Percentiles rank a stretch among this genome's conserved stretches.
These are phyloP conservation scores for Resseliella maxima DNA, from an alignment of 2,888 invertebrate genomes.

Conservation along the genomic window DNA sequence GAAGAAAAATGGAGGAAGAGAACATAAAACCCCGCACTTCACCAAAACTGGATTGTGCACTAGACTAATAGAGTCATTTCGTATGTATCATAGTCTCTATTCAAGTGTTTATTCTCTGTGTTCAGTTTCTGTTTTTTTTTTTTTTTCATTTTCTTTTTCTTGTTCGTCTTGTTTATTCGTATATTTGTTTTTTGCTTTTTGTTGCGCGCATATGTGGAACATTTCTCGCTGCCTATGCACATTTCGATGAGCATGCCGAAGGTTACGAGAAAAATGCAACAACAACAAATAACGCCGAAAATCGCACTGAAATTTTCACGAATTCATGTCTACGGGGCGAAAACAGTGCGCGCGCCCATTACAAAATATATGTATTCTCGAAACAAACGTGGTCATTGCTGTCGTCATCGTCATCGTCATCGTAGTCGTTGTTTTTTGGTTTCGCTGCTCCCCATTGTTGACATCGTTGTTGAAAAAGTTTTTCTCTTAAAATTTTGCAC, in stretches of 20 bases:
- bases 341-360: background rate
- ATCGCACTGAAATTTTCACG: conserved; percentile 18
- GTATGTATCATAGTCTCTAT: background rate
- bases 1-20: background rate
- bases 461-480: conserved; percentile 9
- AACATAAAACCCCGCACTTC: background rate
- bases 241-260: conserved; percentile 2
- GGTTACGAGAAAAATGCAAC: background rate
- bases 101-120: conserved; percentile 13
- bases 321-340: background rate
- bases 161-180: background rate
- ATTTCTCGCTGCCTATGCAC: background rate
- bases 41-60: background rate
- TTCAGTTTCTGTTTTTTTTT: no score
- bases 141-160: background rate
- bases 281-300: background rate
- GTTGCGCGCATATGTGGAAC: background rate
- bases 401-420: background rate
- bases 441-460: background rate
- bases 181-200: background rate
- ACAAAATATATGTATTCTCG: background rate
- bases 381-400: background rate
- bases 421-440: background rate
- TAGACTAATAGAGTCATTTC: conserved; percentile 32
- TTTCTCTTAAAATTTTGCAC: background rate